A percentile compares a stretch with the other conserved stretches of the same genome.
These are phyloP conservation scores for Riparia riparia DNA, from an alignment of 2,113 vertebrate species.

Conservation along the genomic window DNA sequence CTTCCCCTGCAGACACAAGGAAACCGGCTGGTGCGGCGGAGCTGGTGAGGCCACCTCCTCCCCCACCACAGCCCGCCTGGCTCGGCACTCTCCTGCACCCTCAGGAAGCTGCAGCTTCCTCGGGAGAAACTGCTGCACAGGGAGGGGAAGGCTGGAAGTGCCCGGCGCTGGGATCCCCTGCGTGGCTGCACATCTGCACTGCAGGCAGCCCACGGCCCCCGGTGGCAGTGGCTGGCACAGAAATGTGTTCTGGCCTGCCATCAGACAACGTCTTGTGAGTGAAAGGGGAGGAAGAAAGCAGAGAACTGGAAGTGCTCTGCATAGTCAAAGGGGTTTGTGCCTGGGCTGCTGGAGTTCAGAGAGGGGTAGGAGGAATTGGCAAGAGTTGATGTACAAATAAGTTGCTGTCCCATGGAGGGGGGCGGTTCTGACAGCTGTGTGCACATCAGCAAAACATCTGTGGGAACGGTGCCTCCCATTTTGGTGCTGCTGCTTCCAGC, in stretches of 20 bases:
- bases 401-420: neutral
- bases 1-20: slow-evolving; percentile 50
- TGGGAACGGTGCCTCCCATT: neutral
- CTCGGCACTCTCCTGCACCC: neutral
- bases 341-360: neutral
- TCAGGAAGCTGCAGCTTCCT: slow-evolving; percentile 81
- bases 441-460: neutral
- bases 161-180: neutral
- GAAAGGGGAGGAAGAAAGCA: neutral
- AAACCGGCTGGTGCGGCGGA: neutral
- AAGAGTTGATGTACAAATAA: neutral
- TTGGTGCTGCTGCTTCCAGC: neutral
- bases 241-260: neutral
- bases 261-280: neutral
- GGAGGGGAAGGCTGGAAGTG: neutral
- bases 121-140: slow-evolving; percentile 1
- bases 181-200: neutral
- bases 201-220: neutral
- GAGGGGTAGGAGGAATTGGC: neutral
- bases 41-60: neutral
- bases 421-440: neutral
- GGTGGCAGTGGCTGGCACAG: neutral
- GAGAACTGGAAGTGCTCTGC: neutral
- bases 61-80: neutral
- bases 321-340: neutral